These are phyloP conservation scores for Myocastor coypus DNA, from an alignment of 2,113 vertebrate species.

Conservation along the genomic window DNA sequence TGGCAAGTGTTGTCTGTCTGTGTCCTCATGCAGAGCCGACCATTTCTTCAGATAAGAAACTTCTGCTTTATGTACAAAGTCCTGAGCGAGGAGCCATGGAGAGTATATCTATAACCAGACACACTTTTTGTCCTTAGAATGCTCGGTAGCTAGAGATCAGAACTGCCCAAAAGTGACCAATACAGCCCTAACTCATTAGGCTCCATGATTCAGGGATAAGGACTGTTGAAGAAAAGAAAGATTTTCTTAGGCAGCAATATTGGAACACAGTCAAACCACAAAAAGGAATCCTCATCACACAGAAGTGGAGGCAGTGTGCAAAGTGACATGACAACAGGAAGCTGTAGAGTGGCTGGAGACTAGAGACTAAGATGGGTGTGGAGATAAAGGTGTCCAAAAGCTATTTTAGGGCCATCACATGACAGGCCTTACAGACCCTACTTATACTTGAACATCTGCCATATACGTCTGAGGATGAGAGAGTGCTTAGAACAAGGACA, in stretches of 20 bases:
- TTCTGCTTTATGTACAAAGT: background rate
- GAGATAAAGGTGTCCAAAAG: constrained; percentile 5
- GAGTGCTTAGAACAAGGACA: background rate
- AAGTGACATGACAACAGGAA: background rate
- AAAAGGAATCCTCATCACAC: background rate
- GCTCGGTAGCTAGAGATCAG: background rate
- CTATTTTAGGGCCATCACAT: background rate
- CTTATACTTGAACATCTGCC: constrained; percentile 12
- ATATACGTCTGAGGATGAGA: background rate
- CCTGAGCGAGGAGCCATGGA: background rate
- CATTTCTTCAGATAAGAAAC: constrained; percentile 1
- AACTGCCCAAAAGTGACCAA: background rate
- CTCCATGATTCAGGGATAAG: background rate
- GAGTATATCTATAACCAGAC: background rate
- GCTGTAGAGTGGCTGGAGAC: background rate
- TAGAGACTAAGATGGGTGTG: background rate
- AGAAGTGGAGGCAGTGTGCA: background rate
- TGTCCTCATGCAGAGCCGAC: background rate
- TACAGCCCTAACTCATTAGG: background rate
- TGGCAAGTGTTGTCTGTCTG: background rate
- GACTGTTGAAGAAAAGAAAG: background rate
- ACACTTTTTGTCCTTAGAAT: background rate
- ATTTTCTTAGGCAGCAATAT: background rate
- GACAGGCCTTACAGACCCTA: background rate
- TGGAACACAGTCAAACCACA: background rate